Conservation (phyloP, 1,140 invertebrate genomes). For the Ooceraea biroi region DNA sequence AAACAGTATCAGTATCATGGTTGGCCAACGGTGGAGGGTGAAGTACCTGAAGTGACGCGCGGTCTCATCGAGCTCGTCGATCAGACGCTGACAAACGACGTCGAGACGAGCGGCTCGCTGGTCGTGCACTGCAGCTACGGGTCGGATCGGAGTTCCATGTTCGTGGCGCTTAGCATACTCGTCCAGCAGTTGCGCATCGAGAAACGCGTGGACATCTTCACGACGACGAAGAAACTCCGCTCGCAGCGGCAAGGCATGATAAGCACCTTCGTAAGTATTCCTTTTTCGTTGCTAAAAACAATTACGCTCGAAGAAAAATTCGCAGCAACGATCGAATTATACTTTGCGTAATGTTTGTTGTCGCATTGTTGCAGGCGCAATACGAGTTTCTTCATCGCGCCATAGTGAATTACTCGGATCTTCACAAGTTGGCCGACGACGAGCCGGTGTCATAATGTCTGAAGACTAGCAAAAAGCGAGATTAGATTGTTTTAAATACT, state of each 20-base stretch:
- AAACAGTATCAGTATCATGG: slow-evolving; percentile 96
- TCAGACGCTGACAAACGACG: slow-evolving; percentile 88
- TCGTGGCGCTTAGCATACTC: slow-evolving; percentile 94
- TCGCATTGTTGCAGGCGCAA: slow-evolving; percentile 90
- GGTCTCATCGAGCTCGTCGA: slow-evolving; percentile 93
- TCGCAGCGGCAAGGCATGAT: slow-evolving; percentile 94
- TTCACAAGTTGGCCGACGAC: slow-evolving; percentile 90
- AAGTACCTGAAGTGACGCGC: slow-evolving; percentile 94
- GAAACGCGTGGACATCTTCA: slow-evolving; percentile 94
- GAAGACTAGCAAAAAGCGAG: slow-evolving; percentile 28
- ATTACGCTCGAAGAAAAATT: neutral
- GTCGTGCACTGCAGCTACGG: slow-evolving; percentile 95
- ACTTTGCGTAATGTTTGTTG: neutral
- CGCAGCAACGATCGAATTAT: neutral
- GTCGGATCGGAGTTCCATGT: slow-evolving; percentile 95
- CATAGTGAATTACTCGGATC: slow-evolving; percentile 95
- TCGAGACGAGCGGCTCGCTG: slow-evolving; percentile 88
- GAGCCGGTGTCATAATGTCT: slow-evolving; percentile 83
- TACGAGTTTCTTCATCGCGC: slow-evolving; percentile 97
- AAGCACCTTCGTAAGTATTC: slow-evolving; percentile 91
- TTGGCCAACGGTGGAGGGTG: slow-evolving; percentile 94
- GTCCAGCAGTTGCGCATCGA: slow-evolving; percentile 94
- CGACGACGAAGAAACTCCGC: slow-evolving; percentile 93
- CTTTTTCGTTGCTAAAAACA: neutral
- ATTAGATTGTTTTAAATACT: slow-evolving; percentile 40